Percentiles rank a stretch among this genome's conserved stretches.
These are phyloP conservation scores for Drosophila engyochracea DNA, from an alignment of 2,888 invertebrate genomes.

Conservation along the genomic window DNA sequence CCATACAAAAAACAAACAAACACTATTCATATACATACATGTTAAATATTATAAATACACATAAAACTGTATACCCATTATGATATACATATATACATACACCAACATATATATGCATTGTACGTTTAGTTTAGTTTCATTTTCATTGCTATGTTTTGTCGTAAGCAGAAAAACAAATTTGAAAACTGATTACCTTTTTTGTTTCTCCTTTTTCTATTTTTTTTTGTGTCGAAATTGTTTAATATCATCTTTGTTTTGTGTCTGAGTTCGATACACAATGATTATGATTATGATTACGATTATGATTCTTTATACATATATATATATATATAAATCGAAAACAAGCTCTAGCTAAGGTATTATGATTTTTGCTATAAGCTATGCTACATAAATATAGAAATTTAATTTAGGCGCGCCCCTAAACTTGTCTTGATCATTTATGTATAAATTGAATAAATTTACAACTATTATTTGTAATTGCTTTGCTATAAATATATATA, in stretches of 20 bases:
- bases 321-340: constrained; percentile 6
- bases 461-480: constrained; percentile 68
- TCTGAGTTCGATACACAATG: constrained; percentile 43
- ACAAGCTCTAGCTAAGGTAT: constrained; percentile 70
- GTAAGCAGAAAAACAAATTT: constrained; percentile 14
- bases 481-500: constrained; percentile 38
- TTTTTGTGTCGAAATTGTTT: constrained; percentile 62
- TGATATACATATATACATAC: constrained; percentile 46
- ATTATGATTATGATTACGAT: constrained; percentile 29
- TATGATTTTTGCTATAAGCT: constrained; percentile 78
- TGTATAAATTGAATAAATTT: constrained; percentile 68
- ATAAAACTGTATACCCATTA: constrained; percentile 63
- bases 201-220: constrained; percentile 48
- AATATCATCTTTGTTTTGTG: constrained; percentile 53
- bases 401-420: constrained; percentile 49
- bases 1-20: constrained; percentile 18
- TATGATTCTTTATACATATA: constrained; percentile 23
- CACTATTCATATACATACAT: constrained; percentile 47
- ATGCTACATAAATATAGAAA: constrained; percentile 47
- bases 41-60: constrained; percentile 59
- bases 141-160: constrained; percentile 42
- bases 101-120: constrained; percentile 37
- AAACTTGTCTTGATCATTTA: constrained; percentile 60
- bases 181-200: constrained; percentile 24
- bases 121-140: constrained; percentile 60